Percentiles rank a stretch among this genome's conserved stretches.
These are phyloP conservation scores for Drosophila navojoa DNA, from an alignment of 1,140 invertebrate species.

Conservation along the genomic window DNA sequence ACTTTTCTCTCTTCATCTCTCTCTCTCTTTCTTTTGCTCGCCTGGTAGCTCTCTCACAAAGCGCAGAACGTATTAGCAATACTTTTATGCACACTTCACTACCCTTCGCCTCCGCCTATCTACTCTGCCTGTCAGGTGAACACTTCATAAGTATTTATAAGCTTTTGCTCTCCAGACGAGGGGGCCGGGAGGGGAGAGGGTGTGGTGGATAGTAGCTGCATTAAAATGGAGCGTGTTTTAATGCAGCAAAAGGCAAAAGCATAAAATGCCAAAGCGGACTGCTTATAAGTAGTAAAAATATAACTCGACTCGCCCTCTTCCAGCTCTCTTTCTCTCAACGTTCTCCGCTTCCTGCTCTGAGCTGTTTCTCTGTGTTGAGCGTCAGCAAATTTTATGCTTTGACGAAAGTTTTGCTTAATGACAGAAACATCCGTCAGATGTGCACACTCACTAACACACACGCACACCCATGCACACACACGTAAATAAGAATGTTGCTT, in stretches of 20 bases:
- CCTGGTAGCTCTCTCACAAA: constrained; percentile 35
- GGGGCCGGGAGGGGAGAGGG: background rate
- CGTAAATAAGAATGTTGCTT: constrained; percentile 51
- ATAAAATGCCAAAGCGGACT: constrained; percentile 52
- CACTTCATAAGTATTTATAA: constrained; percentile 56
- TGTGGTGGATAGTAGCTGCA: constrained; percentile 13
- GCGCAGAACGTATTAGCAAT: constrained; percentile 43
- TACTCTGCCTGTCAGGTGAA: constrained; percentile 18
- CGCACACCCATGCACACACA: constrained; percentile 6
- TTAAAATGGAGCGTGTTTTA: constrained; percentile 43
- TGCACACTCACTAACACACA: constrained; percentile 27
- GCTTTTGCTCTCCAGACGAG: constrained; percentile 16
- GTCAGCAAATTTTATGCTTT: constrained; percentile 62
- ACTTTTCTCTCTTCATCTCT: too few relatives aligned
- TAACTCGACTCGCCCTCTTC: constrained; percentile 15
- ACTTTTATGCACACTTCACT: constrained; percentile 36
- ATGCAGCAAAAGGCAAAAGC: constrained; percentile 53
- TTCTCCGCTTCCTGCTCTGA: background rate
- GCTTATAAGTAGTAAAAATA: constrained; percentile 56
- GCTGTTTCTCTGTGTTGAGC: constrained; percentile 28
- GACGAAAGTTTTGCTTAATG: constrained; percentile 68
- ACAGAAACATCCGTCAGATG: constrained; percentile 63
- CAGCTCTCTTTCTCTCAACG: background rate
- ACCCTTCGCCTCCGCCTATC: background rate
- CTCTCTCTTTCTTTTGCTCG: constrained; percentile 9